Evolutionary conservation across 2,888 invertebrate species (phyloP).

Genomic region (Sphecodes monilicornis): DNA sequence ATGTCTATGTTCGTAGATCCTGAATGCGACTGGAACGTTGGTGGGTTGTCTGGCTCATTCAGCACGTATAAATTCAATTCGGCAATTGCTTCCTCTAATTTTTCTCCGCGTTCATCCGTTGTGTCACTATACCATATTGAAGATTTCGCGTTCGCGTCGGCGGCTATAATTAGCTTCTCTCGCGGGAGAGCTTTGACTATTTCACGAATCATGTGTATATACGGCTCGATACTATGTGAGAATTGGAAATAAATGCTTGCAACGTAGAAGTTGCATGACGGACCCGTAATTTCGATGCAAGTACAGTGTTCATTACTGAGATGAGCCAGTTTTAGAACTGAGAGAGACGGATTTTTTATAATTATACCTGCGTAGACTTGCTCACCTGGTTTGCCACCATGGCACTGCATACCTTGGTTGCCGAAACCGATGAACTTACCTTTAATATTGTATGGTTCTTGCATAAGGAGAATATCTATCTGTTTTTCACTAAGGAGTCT

Average conservation of each 20-base stretch:
- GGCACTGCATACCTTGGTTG: background rate
- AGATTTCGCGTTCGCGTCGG: background rate
- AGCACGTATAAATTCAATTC: background rate
- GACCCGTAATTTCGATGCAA: background rate
- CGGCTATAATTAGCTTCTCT: background rate
- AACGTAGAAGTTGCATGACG: background rate
- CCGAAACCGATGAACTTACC: background rate
- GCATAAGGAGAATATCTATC: background rate
- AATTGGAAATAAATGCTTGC: background rate
- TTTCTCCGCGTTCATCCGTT: too few species aligned
- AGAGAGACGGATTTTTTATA: background rate
- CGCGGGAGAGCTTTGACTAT: background rate
- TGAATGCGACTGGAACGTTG: too few species aligned
- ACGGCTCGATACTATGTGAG: background rate
- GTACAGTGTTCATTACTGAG: background rate
- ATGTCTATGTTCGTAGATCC: conserved; percentile 46
- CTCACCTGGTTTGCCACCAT: too few species aligned
- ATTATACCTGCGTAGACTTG: background rate
- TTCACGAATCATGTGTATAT: background rate
- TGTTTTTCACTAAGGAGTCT: background rate
- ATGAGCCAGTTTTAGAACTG: background rate
- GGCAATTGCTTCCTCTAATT: background rate
- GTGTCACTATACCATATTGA: background rate
- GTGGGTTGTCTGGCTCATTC: background rate
- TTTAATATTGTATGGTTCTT: background rate